A percentile compares a stretch with the other conserved stretches of the same genome.
Conservation (phyloP, 2,113 vertebrate species). For the Propithecus coquereli region DNA sequence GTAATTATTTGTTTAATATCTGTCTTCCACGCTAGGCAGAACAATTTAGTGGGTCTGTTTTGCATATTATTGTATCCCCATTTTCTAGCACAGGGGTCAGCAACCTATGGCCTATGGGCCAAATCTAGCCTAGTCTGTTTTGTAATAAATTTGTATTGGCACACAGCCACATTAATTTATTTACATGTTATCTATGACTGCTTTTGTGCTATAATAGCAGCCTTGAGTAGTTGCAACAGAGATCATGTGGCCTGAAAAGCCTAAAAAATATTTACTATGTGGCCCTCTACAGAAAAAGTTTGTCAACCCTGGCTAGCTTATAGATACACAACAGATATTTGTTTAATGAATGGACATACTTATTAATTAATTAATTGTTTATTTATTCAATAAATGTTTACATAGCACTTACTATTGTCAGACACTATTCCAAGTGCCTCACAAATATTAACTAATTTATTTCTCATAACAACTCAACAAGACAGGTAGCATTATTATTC, state of each 20-base stretch:
- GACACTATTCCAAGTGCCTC: not conserved
- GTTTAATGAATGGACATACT: not conserved
- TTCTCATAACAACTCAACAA: not conserved
- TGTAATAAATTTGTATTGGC: not conserved
- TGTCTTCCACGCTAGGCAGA: not conserved
- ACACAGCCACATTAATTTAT: not conserved
- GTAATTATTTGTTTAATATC: not conserved
- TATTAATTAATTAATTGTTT: not conserved
- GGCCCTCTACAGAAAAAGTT: not conserved
- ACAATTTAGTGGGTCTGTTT: not conserved
- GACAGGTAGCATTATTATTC: not conserved
- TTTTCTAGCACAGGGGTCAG: not conserved
- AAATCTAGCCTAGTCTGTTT: not conserved
- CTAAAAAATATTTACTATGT: not conserved
- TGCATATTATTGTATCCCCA: not conserved
- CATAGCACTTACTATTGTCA: not conserved
- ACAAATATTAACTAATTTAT: conserved; percentile 9
- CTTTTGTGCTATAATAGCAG: not conserved
- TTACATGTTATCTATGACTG: not conserved
- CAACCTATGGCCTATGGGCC: not conserved
- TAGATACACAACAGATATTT: not conserved
- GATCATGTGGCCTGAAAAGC: not conserved
- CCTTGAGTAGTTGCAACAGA: not conserved
- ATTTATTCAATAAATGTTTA: conserved; percentile 14
- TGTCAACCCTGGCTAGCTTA: not conserved